Conservation (phyloP, 2,888 invertebrate genomes). For the Graphium colonna region DNA sequence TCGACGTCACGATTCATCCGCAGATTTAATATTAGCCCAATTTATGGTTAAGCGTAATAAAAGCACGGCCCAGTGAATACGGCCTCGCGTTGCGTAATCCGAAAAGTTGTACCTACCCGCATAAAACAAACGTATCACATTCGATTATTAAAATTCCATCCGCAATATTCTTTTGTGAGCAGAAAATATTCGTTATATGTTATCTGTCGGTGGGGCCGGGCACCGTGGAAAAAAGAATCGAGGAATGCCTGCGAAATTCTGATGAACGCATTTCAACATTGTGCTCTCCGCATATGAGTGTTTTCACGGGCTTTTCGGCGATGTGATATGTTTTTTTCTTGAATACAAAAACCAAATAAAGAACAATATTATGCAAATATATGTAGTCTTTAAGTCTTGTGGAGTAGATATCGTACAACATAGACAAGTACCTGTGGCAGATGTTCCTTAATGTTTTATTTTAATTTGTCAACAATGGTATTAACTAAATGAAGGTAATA, state of each 20-base stretch:
- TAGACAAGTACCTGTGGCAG: no score
- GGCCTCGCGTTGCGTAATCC: neutral
- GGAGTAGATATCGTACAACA: no score
- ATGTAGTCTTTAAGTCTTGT: no score
- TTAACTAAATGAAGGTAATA: no score
- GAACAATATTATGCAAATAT: no score
- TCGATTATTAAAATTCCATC: slow-evolving; percentile 22
- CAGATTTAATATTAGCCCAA: neutral
- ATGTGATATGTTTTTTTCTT: neutral
- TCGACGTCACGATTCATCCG: no score
- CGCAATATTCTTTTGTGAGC: slow-evolving; percentile 16
- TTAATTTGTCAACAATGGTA: no score
- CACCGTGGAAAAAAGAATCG: slow-evolving; percentile 14
- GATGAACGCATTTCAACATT: slow-evolving; percentile 14
- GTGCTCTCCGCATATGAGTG: neutral
- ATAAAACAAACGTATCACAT: slow-evolving; percentile 18
- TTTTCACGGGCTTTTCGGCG: neutral
- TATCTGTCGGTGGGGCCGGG: slow-evolving; percentile 9
- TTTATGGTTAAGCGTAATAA: neutral
- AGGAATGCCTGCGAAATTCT: slow-evolving; percentile 15
- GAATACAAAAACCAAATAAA: no score
- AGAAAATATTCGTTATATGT: slow-evolving; percentile 11
- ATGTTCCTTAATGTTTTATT: no score
- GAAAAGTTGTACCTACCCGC: neutral
- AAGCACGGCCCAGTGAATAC: neutral